A percentile compares a stretch with the other conserved stretches of the same genome.
Evolutionary conservation across 2,888 invertebrate species (phyloP).

Genomic region (Ctena decussata): DNA sequence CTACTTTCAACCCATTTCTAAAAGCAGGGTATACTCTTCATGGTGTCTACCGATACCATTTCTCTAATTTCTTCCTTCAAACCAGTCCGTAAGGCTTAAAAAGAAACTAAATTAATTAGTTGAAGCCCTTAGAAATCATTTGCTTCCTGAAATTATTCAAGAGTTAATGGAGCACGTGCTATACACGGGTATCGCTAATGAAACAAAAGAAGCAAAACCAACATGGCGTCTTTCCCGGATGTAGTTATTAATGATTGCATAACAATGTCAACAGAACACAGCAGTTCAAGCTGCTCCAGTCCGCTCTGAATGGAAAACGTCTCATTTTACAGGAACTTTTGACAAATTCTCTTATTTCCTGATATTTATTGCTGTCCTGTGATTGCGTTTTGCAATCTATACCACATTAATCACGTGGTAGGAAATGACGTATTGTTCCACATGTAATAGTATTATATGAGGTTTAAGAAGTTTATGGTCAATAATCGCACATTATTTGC

Average conservation of each 20-base stretch:
- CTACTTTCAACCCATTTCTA: too few species aligned
- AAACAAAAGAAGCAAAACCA: neutral
- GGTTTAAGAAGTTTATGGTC: neutral
- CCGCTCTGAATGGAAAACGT: neutral
- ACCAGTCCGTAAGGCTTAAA: too few species aligned
- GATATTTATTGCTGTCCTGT: constrained; percentile 9
- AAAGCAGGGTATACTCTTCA: too few species aligned
- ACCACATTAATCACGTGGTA: constrained; percentile 7
- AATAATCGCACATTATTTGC: neutral
- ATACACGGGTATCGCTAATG: neutral
- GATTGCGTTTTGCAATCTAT: neutral
- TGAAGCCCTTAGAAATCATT: neutral
- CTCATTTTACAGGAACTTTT: constrained; percentile 11
- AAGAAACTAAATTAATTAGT: neutral
- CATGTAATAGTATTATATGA: neutral
- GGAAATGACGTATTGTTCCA: neutral
- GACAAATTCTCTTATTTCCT: constrained; percentile 9
- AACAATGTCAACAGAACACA: neutral
- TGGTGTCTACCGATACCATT: too few species aligned
- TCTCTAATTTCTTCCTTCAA: too few species aligned
- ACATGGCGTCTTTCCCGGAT: neutral
- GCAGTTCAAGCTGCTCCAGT: neutral
- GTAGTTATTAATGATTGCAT: constrained; percentile 16
- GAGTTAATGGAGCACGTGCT: neutral
- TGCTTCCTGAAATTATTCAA: neutral